Percentiles rank a stretch among this genome's conserved stretches.
phyloP scores from a whole-genome alignment of 1,140 invertebrate genomes.

The Pinna nobilis region DNA sequence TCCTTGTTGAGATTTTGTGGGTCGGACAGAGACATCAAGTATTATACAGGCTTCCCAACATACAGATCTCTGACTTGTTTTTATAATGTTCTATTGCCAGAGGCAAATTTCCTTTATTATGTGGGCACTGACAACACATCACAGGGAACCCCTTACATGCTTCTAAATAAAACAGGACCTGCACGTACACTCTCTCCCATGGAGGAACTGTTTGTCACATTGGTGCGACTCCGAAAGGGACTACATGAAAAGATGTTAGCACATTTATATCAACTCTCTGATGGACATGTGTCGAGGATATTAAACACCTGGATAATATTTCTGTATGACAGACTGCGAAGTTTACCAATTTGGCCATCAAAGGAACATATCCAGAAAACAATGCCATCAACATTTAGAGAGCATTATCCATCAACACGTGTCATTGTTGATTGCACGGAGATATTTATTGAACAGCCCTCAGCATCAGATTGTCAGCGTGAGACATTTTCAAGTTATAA shows the following conservation, averaged over 20 bases:
- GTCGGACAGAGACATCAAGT: constrained; percentile 1
- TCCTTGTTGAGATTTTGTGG: neutral
- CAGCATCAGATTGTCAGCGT: neutral
- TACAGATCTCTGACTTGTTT: neutral
- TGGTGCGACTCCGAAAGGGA: neutral
- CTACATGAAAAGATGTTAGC: neutral
- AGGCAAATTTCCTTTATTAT: neutral
- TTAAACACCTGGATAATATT: constrained; percentile 14
- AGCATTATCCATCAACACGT: constrained; percentile 12
- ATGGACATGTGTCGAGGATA: neutral
- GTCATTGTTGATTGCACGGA: constrained; percentile 35
- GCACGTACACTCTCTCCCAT: neutral
- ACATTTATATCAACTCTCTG: constrained; percentile 2
- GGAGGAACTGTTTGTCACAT: constrained; percentile 3
- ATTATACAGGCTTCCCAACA: constrained; percentile 9
- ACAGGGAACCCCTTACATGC: neutral
- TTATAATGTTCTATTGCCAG: neutral
- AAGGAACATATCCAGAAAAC: constrained; percentile 10
- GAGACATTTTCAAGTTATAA: constrained; percentile 31
- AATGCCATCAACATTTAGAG: constrained; percentile 13
- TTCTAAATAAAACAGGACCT: neutral
- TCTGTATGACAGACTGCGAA: neutral
- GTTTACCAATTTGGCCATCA: constrained; percentile 14
- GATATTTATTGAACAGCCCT: constrained; percentile 29
- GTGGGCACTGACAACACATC: neutral